A percentile compares a stretch with the other conserved stretches of the same genome.
Evolutionary conservation across 2,113 vertebrate genomes (phyloP).

Genomic region (Nothoprocta pentlandii): DNA sequence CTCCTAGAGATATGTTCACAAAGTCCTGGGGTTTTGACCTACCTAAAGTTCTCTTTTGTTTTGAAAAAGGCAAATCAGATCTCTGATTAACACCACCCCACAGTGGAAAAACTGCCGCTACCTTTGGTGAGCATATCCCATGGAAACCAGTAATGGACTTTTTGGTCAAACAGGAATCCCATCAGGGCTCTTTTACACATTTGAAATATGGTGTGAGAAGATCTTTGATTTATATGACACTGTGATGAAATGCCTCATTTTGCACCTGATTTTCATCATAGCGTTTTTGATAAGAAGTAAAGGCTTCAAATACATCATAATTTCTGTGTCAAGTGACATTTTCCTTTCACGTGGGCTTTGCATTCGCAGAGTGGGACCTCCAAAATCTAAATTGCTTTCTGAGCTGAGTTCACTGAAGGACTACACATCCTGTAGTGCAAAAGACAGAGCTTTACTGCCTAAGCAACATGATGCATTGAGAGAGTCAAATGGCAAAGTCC

Average conservation of each 20-base stretch:
- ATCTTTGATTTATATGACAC: neutral
- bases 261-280: neutral
- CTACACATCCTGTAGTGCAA: neutral
- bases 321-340: neutral
- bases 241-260: neutral
- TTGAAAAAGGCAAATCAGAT: neutral
- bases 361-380: neutral
- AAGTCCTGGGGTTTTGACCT: neutral
- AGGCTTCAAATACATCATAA: neutral
- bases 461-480: neutral
- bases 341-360: neutral
- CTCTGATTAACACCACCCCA: neutral
- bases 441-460: neutral
- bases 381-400: neutral
- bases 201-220: neutral
- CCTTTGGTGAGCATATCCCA: neutral
- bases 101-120: neutral
- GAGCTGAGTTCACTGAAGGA: neutral
- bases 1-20: neutral
- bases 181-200: neutral
- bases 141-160: neutral
- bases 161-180: neutral
- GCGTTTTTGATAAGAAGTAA: neutral
- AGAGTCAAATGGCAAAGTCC: neutral
- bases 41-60: neutral